Percentiles rank a stretch among this genome's conserved stretches.
Conservation (phyloP, 1,140 invertebrate genomes). For the Drusus annulatus region DNA sequence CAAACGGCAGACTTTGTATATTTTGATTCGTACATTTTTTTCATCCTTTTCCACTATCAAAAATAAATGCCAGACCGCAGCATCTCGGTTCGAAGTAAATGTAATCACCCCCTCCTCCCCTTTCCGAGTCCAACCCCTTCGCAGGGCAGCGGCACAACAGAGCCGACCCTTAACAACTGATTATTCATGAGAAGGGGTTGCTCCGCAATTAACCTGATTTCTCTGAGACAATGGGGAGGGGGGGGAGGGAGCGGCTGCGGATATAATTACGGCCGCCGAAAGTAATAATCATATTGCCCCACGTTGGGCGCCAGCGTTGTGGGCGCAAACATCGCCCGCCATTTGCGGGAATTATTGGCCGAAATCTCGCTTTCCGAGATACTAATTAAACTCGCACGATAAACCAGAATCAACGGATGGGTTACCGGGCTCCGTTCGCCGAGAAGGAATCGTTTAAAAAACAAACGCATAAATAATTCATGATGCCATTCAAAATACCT, state of each 20-base stretch:
- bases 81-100: no score
- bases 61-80: no score
- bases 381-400: no score
- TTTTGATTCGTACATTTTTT: no score
- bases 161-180: background rate
- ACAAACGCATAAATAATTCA: no score
- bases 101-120: background rate
- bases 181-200: constrained; percentile 5
- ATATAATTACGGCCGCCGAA: constrained; percentile 16
- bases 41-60: no score
- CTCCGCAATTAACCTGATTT: constrained; percentile 34
- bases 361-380: background rate
- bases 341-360: background rate
- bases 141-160: no score
- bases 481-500: no score
- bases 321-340: background rate
- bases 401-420: background rate
- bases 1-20: no score
- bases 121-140: no score
- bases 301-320: background rate
- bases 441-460: no score
- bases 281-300: constrained; percentile 15
- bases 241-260: background rate
- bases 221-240: constrained; percentile 13
- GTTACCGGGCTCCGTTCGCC: no score